phyloP scores from a whole-genome alignment of 2,113 vertebrate species.

The Aramus guarauna region DNA sequence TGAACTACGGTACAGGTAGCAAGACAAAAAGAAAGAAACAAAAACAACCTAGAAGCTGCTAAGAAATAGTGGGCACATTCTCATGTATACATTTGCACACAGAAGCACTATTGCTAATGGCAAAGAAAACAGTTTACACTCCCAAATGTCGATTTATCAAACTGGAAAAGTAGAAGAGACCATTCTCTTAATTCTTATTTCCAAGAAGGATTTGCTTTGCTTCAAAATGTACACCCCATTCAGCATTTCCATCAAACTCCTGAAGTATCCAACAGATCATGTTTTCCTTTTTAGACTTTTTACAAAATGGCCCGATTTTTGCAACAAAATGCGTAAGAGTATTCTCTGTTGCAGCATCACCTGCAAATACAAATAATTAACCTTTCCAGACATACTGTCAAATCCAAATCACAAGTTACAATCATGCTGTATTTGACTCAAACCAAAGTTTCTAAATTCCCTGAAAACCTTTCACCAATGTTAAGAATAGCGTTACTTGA shows the following conservation, averaged over 20 bases:
- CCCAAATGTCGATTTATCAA: not conserved
- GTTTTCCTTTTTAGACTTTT: not conserved
- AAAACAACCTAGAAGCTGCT: not conserved
- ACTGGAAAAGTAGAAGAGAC: not conserved
- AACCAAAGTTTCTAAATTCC: not conserved
- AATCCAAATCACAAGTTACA: not conserved
- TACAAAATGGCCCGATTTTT: not conserved
- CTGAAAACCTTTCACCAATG: not conserved
- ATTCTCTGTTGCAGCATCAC: not conserved
- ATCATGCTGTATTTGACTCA: not conserved
- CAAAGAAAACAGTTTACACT: not conserved
- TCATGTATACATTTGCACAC: not conserved
- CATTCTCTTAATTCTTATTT: not conserved
- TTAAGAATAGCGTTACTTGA: not conserved
- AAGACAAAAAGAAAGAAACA: not conserved
- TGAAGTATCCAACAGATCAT: not conserved
- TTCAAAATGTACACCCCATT: not conserved
- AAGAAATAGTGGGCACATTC: not conserved
- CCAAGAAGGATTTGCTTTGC: not conserved
- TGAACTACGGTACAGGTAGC: not conserved
- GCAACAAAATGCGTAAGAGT: accelerated
- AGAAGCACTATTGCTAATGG: not conserved
- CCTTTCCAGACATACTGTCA: not conserved
- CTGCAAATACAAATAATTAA: not conserved
- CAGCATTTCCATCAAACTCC: not conserved